Percentiles rank a stretch among this genome's conserved stretches.
Evolutionary conservation across 2,113 vertebrate genomes (phyloP).

Genomic region (Nicator chloris): DNA sequence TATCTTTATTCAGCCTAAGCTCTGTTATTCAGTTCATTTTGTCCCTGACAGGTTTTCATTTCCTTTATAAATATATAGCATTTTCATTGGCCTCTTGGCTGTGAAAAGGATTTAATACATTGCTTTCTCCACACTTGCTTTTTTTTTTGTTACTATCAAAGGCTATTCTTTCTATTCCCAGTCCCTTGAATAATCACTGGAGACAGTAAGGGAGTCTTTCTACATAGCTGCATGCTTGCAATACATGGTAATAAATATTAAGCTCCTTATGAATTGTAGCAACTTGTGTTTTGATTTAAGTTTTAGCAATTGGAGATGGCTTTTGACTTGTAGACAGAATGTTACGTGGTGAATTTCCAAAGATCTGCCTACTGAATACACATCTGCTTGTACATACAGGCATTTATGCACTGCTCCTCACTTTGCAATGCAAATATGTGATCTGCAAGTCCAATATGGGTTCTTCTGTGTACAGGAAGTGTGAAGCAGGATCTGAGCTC

Average conservation of each 20-base stretch:
- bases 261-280: slow-evolving; percentile 44
- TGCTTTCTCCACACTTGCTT: slow-evolving; percentile 51
- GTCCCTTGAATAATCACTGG: slow-evolving; percentile 36
- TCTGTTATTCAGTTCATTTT: slow-evolving; percentile 60
- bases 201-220: slow-evolving; percentile 15
- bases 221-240: background rate
- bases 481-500: background rate
- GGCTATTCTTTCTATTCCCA: slow-evolving; percentile 24
- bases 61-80: slow-evolving; percentile 68
- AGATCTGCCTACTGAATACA: background rate
- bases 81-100: slow-evolving; percentile 61
- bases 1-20: slow-evolving; percentile 41
- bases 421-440: slow-evolving; percentile 14
- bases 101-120: slow-evolving; percentile 62
- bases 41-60: slow-evolving; percentile 65
- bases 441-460: background rate
- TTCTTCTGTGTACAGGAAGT: background rate
- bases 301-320: slow-evolving; percentile 44
- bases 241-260: slow-evolving; percentile 47
- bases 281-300: slow-evolving; percentile 47
- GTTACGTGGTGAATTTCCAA: background rate
- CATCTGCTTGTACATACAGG: background rate
- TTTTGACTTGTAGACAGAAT: slow-evolving; percentile 36
- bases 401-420: background rate
- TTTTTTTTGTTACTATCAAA: slow-evolving; percentile 41